Evolutionary conservation across 2,113 vertebrate species (phyloP).

Genomic region (Solenodon paradoxus): DNA sequence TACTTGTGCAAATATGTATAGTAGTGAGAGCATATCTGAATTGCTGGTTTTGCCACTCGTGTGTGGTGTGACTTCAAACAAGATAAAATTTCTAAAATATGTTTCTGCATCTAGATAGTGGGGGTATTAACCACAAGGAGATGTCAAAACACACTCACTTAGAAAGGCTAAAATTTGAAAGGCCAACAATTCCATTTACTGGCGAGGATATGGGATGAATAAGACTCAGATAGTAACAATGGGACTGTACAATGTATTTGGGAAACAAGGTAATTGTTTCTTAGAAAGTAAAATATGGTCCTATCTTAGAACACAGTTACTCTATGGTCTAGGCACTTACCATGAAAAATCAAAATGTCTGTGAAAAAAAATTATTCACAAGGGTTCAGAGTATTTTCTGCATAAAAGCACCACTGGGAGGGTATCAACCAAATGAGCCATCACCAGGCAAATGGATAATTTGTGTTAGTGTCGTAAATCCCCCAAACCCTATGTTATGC

Average conservation of each 20-base stretch:
- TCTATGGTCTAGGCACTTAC: background rate
- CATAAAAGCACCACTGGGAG: background rate
- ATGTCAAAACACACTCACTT: background rate
- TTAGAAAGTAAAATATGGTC: background rate
- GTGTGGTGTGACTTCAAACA: background rate
- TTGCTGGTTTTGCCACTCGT: background rate
- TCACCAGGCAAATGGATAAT: background rate
- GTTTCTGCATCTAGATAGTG: background rate
- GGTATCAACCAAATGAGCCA: background rate
- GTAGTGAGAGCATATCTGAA: background rate
- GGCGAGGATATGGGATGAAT: background rate
- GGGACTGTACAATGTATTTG: background rate
- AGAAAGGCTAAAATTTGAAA: background rate
- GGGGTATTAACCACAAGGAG: background rate
- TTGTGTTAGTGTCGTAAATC: background rate
- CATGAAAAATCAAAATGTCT: background rate
- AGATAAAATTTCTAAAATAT: background rate
- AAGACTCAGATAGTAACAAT: background rate
- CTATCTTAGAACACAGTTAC: background rate
- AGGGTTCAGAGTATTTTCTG: background rate
- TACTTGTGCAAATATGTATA: background rate
- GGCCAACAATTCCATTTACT: background rate
- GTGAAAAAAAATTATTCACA: background rate
- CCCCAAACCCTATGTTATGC: background rate
- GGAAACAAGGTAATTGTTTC: background rate